Percentiles rank a stretch among this genome's conserved stretches.
Conservation (phyloP, 2,113 vertebrate genomes). For the Coregonus clupeaformis region DNA sequence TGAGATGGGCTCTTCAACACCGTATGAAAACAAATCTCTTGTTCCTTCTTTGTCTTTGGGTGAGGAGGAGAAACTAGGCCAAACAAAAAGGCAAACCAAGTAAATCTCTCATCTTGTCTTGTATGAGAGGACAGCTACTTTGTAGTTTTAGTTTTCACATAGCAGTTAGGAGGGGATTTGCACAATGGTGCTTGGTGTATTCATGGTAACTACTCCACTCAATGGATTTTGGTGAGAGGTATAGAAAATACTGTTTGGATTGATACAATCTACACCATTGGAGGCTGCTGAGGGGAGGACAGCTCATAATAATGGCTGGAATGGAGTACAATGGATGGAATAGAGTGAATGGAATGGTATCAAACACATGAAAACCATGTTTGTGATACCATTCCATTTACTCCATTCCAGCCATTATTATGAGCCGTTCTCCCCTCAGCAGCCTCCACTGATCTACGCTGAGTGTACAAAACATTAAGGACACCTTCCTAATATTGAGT, state of each 20-base stretch:
- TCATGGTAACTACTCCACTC: not conserved
- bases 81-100: slow-evolving; percentile 6
- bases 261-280: not conserved
- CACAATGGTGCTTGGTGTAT: not conserved
- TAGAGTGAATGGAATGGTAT: too few relatives aligned
- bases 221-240: not conserved
- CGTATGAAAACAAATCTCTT: not conserved
- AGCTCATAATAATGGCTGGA: too few relatives aligned
- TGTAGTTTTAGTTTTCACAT: not conserved
- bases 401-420: too few relatives aligned
- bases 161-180: not conserved
- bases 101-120: not conserved
- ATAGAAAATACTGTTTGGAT: not conserved
- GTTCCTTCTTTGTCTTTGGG: not conserved
- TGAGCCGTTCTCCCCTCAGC: too few relatives aligned
- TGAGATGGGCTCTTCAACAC: not conserved
- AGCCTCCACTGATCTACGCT: too few relatives aligned
- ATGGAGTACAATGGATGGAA: too few relatives aligned
- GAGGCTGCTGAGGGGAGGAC: too few relatives aligned
- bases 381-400: too few relatives aligned
- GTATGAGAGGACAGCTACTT: not conserved
- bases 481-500: too few relatives aligned
- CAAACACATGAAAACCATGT: too few relatives aligned
- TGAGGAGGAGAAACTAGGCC: not conserved
- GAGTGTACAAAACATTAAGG: too few relatives aligned